Base-by-base conservation (phyloP, 2,888 invertebrate species). In the Tiphia femorata region DNA sequence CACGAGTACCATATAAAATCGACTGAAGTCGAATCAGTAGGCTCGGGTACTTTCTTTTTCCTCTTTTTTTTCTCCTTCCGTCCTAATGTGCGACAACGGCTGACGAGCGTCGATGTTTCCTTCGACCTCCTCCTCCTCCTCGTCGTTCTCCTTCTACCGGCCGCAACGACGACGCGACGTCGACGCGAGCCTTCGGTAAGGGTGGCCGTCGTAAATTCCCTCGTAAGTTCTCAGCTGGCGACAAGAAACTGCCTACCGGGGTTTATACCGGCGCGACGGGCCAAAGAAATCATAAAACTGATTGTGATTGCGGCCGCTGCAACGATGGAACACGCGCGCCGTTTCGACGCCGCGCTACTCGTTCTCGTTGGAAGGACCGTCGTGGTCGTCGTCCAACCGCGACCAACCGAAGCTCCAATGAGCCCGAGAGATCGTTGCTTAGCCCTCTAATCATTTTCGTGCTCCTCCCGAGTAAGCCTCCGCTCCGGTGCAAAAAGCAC, bases 271-370 rank as follows among this genome's bases (percentile, higher is more conserved):
- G 20, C 35, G 17, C 37, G 49, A n/a, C n/a, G n/a, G n/a, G n/a
- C n/a, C 30, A 42, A 54, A 63, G 49, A 51, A 64, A 52, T 59
- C 38, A 21, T 48, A 62, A 63, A 58, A 41, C 51, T 62, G 51
- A 63, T 58, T 54, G 49, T 50, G 62, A 58, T 63, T 62, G 40
- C 43, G n/a, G 47, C 37, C 8, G 42, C 37, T 44, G 35, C 21
- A 17, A 14, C 29, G 8, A 6, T n/a, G n/a, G 17, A 25, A 19
- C 12, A 12, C 16, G 30, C 8, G 40, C 38, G 14, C 33, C 33
- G 5, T 19, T 35, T 10, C 17, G 35, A 19, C 21, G 16, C 8
- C 25, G 8, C 4, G 2, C 7, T 16, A 12, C 20, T 54, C 41
- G 27, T 33, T 41, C 41, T 30, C 33, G 6, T 25, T n/a, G n/a